Evolutionary conservation across 1,140 invertebrate species (phyloP).

Genomic region (Zaprionus tsacasi): DNA sequence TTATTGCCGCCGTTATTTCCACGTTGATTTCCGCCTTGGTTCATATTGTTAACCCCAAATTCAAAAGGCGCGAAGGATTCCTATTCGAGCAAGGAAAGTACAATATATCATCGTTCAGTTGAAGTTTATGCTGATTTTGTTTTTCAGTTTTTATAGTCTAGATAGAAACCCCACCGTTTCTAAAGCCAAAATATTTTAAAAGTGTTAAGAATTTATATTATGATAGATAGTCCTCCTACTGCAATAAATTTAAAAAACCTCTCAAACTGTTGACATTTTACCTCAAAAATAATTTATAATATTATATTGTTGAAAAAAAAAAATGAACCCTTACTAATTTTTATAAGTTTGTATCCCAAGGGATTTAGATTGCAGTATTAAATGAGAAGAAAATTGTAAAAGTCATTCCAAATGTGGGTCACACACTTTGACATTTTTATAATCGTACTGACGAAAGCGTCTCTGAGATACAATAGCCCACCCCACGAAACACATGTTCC

Average conservation of each 20-base stretch:
- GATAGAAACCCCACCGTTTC: neutral
- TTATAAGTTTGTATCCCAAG: neutral
- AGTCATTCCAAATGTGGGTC: neutral
- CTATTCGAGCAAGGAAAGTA: conserved; percentile 74
- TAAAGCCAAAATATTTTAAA: neutral
- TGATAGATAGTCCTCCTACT: neutral
- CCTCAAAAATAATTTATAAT: neutral
- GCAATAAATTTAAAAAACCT: neutral
- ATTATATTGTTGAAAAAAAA: too few species aligned
- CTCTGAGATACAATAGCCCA: too few species aligned
- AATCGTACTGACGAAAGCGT: neutral
- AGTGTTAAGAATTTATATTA: neutral
- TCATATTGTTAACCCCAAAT: conserved; percentile 83
- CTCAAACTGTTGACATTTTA: neutral
- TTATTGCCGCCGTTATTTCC: conserved; percentile 81
- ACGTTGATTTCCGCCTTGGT: conserved; percentile 79
- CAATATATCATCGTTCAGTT: conserved; percentile 65
- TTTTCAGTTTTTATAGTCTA: neutral
- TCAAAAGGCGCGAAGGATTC: conserved; percentile 81
- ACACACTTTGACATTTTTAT: neutral
- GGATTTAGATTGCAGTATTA: neutral
- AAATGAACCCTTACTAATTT: neutral
- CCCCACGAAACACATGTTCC: neutral
- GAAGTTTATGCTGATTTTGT: conserved; percentile 35
- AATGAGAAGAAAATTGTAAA: neutral